Percentiles rank a stretch among this genome's conserved stretches.
Evolutionary conservation across 2,888 invertebrate genomes (phyloP).

Genomic region (Caradrina clavipalpis): DNA sequence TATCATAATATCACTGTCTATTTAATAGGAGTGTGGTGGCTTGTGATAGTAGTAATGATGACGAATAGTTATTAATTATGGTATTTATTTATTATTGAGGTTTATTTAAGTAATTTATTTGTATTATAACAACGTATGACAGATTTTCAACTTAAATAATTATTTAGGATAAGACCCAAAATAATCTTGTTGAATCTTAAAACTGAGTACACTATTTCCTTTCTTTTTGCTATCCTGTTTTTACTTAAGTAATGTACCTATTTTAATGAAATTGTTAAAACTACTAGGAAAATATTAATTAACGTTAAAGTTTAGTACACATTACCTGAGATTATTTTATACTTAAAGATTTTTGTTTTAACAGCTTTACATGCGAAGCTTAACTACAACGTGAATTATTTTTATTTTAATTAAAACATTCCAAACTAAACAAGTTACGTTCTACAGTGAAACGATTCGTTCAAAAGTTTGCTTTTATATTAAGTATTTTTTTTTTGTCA

Average conservation of each 20-base stretch:
- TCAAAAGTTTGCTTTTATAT: constrained; percentile 21
- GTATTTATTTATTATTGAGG: constrained; percentile 59
- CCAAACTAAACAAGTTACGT: constrained; percentile 54
- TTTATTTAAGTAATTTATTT: constrained; percentile 59
- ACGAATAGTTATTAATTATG: constrained; percentile 68
- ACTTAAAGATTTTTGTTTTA: constrained; percentile 37
- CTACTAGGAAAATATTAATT: constrained; percentile 60
- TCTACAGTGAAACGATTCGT: constrained; percentile 41
- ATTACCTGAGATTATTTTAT: constrained; percentile 47
- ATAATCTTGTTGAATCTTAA: constrained; percentile 52
- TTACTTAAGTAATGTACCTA: constrained; percentile 43
- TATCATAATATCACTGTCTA: constrained; percentile 81
- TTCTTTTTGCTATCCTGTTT: constrained; percentile 44
- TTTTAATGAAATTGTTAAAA: constrained; percentile 57
- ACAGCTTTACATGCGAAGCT: constrained; percentile 52
- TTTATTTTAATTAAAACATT: constrained; percentile 13
- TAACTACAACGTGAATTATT: constrained; percentile 31
- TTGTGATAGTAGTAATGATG: constrained; percentile 85
- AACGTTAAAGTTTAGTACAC: constrained; percentile 55
- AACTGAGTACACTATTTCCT: constrained; percentile 46
- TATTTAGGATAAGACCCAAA: constrained; percentile 50
- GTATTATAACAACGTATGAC: constrained; percentile 45
- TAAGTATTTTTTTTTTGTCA: constrained; percentile 41
- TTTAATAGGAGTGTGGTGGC: constrained; percentile 87
- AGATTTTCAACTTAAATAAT: constrained; percentile 51